Evolutionary conservation across 2,797 vertebrate species (phyloP).

Genomic region (Diglossa cyanea): DNA sequence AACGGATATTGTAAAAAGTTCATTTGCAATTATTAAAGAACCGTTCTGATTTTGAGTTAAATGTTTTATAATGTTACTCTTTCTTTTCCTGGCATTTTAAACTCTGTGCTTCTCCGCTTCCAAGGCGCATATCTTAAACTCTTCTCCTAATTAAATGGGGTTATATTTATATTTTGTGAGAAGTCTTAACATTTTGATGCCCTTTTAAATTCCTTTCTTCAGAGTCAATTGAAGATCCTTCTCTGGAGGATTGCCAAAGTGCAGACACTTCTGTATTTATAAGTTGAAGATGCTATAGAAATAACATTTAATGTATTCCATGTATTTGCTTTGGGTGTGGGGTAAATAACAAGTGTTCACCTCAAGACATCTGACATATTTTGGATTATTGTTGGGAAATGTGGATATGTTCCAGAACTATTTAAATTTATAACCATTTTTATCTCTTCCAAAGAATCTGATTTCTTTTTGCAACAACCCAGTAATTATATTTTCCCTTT

Average conservation of each 20-base stretch:
- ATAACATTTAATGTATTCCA: background rate
- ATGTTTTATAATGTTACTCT: conserved; percentile 11
- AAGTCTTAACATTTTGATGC: conserved; percentile 39
- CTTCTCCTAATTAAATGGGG: conserved; percentile 1
- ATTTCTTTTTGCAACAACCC: background rate
- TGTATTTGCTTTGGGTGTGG: background rate
- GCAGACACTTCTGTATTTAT: background rate
- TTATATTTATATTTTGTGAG: conserved; percentile 36
- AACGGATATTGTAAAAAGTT: conserved; percentile 61
- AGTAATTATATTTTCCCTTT: background rate
- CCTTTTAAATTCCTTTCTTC: conserved; percentile 23
- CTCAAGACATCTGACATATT: background rate
- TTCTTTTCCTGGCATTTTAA: background rate
- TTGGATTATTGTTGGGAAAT: background rate
- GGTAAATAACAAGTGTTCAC: background rate
- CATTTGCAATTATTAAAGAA: conserved; percentile 62
- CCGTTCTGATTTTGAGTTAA: conserved; percentile 65
- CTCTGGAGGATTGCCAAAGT: background rate
- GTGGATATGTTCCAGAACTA: background rate
- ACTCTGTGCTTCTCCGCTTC: background rate
- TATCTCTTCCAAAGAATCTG: background rate
- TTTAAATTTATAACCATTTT: background rate
- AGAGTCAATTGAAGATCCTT: background rate
- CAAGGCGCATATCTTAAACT: background rate
- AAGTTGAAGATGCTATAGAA: conserved; percentile 6